Conservation (phyloP, 2,797 vertebrate species). For the Lutra lutra region DNA sequence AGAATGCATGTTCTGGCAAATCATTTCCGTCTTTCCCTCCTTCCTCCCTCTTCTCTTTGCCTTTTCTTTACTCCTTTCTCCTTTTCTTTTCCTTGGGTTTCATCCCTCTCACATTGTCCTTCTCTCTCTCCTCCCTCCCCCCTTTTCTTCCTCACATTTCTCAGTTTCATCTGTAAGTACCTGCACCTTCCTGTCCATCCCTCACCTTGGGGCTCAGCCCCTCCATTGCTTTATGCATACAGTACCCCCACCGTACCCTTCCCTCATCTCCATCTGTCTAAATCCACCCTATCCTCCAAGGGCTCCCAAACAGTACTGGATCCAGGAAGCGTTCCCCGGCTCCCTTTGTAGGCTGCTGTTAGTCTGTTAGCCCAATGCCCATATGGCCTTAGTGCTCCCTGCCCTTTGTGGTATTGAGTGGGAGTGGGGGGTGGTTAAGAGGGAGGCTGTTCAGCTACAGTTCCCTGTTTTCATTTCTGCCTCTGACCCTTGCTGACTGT, state of each 20-base stretch:
- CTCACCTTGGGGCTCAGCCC: not conserved
- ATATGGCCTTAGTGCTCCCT: not conserved
- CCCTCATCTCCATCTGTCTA: no score
- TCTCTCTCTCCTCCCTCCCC: not conserved
- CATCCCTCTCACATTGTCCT: not conserved
- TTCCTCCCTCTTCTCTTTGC: not conserved
- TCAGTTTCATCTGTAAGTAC: not conserved
- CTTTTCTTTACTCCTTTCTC: not conserved
- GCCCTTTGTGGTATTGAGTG: not conserved
- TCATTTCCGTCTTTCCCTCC: rapidly evolving
- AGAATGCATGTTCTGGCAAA: not conserved
- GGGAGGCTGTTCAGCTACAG: not conserved
- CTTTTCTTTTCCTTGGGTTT: not conserved
- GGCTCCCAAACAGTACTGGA: not conserved
- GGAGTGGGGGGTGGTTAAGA: no score
- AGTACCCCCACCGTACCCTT: rapidly evolving
- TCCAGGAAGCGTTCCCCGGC: no score
- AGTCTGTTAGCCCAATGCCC: not conserved
- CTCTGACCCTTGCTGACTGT: not conserved
- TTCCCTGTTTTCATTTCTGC: not conserved
- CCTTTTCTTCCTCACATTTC: not conserved
- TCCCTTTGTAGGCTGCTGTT: not conserved
- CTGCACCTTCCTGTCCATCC: not conserved
- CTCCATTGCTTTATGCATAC: not conserved
- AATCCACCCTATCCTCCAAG: not conserved